Conservation (phyloP, 1,140 invertebrate genomes). For the Lucilia cuprina region DNA sequence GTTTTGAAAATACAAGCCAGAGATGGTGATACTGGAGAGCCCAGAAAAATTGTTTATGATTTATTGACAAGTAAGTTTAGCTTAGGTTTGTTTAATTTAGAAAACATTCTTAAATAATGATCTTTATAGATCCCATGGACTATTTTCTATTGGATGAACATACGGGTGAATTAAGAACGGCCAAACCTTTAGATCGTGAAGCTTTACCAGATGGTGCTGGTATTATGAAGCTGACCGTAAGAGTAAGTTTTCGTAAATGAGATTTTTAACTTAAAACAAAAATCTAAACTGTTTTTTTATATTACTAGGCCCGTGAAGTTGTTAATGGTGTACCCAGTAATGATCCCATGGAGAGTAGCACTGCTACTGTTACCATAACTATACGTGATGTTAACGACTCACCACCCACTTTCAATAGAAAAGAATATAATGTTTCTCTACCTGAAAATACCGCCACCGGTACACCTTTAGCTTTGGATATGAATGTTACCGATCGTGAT, state of each 20-base stretch:
- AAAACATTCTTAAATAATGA: not conserved
- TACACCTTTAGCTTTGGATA: constrained; percentile 82
- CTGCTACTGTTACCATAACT: constrained; percentile 79
- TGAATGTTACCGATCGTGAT: constrained; percentile 87
- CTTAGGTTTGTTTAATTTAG: not conserved
- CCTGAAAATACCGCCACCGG: constrained; percentile 83
- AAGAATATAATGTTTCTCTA: constrained; percentile 81
- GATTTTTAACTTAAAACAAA: not conserved
- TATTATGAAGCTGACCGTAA: constrained; percentile 75
- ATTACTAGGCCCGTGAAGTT: constrained; percentile 74
- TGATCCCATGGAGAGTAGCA: constrained; percentile 71
- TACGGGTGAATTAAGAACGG: constrained; percentile 81
- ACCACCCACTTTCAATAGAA: constrained; percentile 81
- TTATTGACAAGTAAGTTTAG: constrained; percentile 77
- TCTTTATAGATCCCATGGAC: constrained; percentile 79
- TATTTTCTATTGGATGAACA: constrained; percentile 82
- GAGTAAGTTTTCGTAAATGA: constrained; percentile 62
- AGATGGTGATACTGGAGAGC: constrained; percentile 82
- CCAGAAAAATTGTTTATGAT: constrained; percentile 79
- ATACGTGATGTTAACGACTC: constrained; percentile 95
- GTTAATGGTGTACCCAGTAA: constrained; percentile 74
- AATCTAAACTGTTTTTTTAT: not conserved
- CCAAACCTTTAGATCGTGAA: constrained; percentile 84
- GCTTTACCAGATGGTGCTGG: constrained; percentile 79
- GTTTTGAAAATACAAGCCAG: constrained; percentile 80